phyloP scores from a whole-genome alignment of 2,797 vertebrate species.

The Amblyraja radiata region DNA sequence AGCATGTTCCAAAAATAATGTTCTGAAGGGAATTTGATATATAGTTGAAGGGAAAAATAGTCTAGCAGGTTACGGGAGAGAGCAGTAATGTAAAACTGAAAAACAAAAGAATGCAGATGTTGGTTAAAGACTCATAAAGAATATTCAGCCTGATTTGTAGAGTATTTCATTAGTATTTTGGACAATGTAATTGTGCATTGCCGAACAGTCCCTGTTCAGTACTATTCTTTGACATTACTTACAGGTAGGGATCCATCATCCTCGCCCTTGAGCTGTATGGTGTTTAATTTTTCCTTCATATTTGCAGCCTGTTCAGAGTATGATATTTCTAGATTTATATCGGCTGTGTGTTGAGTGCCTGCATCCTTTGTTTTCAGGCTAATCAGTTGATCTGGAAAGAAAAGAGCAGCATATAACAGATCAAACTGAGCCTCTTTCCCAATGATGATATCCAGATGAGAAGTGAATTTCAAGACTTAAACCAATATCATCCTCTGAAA shows the following conservation, averaged over 20 bases:
- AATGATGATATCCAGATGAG: neutral
- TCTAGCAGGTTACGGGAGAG: neutral
- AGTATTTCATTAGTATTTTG: too few relatives aligned
- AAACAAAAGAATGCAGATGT: too few relatives aligned
- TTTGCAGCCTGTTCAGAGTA: conserved; percentile 87
- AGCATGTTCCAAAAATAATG: neutral
- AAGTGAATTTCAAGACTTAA: neutral
- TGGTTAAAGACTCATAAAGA: too few relatives aligned
- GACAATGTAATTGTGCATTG: too few relatives aligned
- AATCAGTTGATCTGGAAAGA: conserved; percentile 46
- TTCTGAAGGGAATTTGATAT: neutral
- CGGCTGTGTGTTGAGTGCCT: conserved; percentile 49
- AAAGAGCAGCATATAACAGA: neutral
- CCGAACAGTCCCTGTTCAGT: neutral
- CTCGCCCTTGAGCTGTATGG: conserved; percentile 50
- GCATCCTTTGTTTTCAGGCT: conserved; percentile 42
- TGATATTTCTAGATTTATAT: conserved; percentile 81
- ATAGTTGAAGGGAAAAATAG: neutral
- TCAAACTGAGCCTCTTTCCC: neutral
- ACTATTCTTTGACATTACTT: conserved; percentile 49
- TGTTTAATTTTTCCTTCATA: conserved; percentile 64
- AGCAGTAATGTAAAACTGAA: too few relatives aligned
- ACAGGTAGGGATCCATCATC: conserved; percentile 73
- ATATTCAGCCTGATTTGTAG: too few relatives aligned
- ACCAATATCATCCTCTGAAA: neutral